Base-by-base conservation (phyloP, 2,797 vertebrate genomes). In the Gymnoscopelus braueri region DNA sequence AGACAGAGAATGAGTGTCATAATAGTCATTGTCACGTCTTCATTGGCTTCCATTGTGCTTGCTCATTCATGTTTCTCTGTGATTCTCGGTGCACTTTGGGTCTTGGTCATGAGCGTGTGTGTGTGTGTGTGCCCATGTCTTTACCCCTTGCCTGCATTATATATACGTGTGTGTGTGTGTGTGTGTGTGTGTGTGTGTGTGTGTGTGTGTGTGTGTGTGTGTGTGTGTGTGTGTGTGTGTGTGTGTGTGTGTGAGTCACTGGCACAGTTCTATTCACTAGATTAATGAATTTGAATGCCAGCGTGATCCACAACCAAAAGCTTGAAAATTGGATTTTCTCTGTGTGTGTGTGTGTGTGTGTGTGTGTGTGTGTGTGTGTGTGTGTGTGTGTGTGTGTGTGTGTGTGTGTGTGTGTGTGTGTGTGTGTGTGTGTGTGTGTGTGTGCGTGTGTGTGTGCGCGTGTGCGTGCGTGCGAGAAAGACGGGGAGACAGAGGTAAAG, bases 261-360 rank as follows among this genome's bases (percentile, higher is more conserved):
- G 82, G 79, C 79, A 60, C 77, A 71, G 59, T 80, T 69, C 84
- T 74, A 78, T 81, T 78, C 39, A 62, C 35, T 72, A 75, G 72
- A 80, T 75, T 88, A 85, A 87, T 88, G 67, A 89, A 88, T 88
- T 81, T 66, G 63, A 79, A 81, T 62, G 67, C 67, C 78, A 84
- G 74, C 81, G 71, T 81, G 76, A 79, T 75, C 73, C 59, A 59
- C 66, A 39, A 80, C 77, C 74, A 78, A 87, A 76, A 72, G 78
- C 49, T 63, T 72, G 65, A 69, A 88, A 89, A 90, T 85, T 89
- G 60, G n/a, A n/a, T n/a, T n/a, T n/a, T n/a, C n/a, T n/a, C n/a
- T 49, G 15, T 50, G 12, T 59, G 49, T 65, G 54, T 60, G 48
- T 71, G 65, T 29, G 39, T 59, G 6, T 52, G 60, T 53, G 50